Evolutionary conservation across 2,797 vertebrate genomes (phyloP), one percentile per base, ranked within the genome.

Genomic region (Poecile montanus): DNA sequence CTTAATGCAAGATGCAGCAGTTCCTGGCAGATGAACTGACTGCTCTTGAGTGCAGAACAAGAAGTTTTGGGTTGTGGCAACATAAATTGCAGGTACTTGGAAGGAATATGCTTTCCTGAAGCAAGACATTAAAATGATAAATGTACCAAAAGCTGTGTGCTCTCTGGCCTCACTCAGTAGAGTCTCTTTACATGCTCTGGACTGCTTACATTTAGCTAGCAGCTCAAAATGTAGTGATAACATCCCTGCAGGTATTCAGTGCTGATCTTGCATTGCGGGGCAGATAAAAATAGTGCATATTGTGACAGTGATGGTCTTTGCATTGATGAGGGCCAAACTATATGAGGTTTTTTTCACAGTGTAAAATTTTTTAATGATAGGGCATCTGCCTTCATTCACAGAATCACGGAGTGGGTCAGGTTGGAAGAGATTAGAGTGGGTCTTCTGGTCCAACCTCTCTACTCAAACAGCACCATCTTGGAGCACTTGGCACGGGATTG

Each of bases 221-320:
- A 82, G 54, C n/a, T 56, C 19, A 23, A 34, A 30, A 42, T 15
- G 13, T 19, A 66, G 9, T 8, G 6, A 3, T 58, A 48, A 34
- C 11, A 47, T 70, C 44, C 29, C 38, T 56, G 9, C 45, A 40
- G 45, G n/a, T 81, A 47, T 68, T 67, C 8, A 48, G 12, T 0
- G 1, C 36, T 51, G 9, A 67, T 30, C 20, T 53, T 53, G 40
- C 10, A 13, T 45, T 5, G 4, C 0, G 0, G 36, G 8, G 21
- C 44, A 48, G 15, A 42, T 27, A 16, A 11, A 65, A 85, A 14
- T 9, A 56, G 23, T 6, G 3, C 25, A 3, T 63, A 20, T 62
- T 77, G 36, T 75, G 44, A 38, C 36, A 57, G 5, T 18, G 58
- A 22, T 53, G 32, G 13, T 27, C 22, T 72, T 72, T 63, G 30